A percentile compares a stretch with the other conserved stretches of the same genome.
Evolutionary conservation across 37 sponge, comb jelly and placozoan genomes (phyloP).

Genomic region (Aphrocallistes beatrix): DNA sequence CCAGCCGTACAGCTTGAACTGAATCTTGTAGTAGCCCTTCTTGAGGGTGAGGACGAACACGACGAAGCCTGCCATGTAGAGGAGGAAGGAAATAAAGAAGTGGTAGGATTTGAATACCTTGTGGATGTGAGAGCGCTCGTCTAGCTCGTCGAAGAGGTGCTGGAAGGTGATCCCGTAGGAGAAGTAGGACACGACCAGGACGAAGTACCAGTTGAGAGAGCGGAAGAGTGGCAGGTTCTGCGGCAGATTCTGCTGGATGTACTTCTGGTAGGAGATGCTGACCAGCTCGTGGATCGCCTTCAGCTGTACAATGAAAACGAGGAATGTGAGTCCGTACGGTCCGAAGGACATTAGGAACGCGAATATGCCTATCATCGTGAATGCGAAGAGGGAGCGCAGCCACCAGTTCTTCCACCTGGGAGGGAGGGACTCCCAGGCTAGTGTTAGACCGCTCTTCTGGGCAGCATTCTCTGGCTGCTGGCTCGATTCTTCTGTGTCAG

Average conservation of each 20-base stretch:
- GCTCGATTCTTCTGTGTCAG: background rate
- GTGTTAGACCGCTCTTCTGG: background rate
- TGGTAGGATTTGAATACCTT: conserved; percentile 38
- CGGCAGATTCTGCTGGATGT: conserved; percentile 73
- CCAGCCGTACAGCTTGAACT: conserved; percentile 89
- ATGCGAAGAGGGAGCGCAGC: conserved; percentile 61
- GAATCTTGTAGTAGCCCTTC: conserved; percentile 60
- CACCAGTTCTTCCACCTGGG: conserved; percentile 86
- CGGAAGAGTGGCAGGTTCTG: conserved; percentile 73
- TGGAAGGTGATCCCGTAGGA: background rate
- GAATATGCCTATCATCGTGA: conserved; percentile 61
- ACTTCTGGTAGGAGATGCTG: conserved; percentile 81
- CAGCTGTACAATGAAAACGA: conserved; percentile 48
- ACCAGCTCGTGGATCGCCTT: conserved; percentile 70
- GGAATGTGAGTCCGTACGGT: conserved; percentile 47
- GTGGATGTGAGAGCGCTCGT: conserved; percentile 1
- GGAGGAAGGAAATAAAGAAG: conserved; percentile 56
- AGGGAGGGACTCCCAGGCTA: background rate
- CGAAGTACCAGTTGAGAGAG: conserved; percentile 67
- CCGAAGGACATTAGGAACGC: conserved; percentile 54
- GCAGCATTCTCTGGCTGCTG: background rate
- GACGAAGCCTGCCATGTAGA: conserved; percentile 72
- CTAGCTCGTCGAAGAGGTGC: background rate
- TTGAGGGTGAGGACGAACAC: conserved; percentile 77
- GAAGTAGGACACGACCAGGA: background rate